Evolutionary conservation across 2,797 vertebrate genomes (phyloP).

Genomic region (Scomberomorus guttatus): DNA sequence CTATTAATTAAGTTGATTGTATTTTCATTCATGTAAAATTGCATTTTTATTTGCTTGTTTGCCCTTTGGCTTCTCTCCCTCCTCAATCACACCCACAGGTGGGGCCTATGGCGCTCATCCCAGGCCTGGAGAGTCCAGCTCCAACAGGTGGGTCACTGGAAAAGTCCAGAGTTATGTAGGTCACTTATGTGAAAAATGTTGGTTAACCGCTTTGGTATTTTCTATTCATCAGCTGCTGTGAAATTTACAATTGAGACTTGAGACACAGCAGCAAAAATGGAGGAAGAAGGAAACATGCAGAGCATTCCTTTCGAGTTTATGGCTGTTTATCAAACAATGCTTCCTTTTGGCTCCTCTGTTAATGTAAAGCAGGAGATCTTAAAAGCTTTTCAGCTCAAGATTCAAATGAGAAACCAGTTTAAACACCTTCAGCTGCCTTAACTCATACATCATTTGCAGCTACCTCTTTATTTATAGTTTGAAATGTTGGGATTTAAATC

Average conservation of each 20-base stretch:
- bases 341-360: conserved; percentile 25
- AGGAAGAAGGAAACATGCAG: conserved; percentile 31
- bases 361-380: conserved; percentile 22
- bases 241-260: conserved; percentile 32
- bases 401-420: background rate
- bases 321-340: conserved; percentile 45
- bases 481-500: conserved; percentile 14
- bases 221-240: conserved; percentile 26
- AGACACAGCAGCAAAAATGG: conserved; percentile 26
- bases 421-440: background rate
- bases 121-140: background rate
- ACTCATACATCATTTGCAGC: background rate
- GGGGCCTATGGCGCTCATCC: conserved; percentile 22
- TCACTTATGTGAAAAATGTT: conserved; percentile 69
- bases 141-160: conserved; percentile 59
- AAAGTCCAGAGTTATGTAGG: conserved; percentile 65
- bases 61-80: background rate
- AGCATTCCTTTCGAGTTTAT: conserved; percentile 18
- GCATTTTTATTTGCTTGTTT: background rate
- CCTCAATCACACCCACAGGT: background rate
- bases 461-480: conserved; percentile 2
- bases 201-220: conserved; percentile 55
- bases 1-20: background rate
- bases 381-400: background rate
- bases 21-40: background rate